Evolutionary conservation across 2,888 invertebrate genomes (phyloP), one percentile per base, ranked within the genome.

Genomic region (Pseudococcus jackbeardsleyi): DNA sequence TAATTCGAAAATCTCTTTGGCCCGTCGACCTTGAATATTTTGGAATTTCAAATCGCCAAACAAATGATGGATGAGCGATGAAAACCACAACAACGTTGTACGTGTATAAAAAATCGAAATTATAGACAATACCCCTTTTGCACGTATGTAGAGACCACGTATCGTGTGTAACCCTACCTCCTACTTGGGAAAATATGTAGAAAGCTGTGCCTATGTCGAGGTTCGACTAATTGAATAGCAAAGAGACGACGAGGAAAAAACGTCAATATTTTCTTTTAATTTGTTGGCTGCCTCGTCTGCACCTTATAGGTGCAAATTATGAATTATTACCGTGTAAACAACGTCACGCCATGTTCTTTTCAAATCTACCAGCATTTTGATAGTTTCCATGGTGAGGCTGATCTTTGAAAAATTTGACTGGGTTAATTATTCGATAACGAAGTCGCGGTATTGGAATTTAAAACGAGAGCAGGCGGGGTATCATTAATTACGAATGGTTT

Each of bases 21-120:
- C 79, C 46, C 7, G 79, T 79, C 17, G 42, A 79, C 79, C 79
- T 79, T 79, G 79, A 42, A 79, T n/a, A 42, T 79, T 79, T 79
- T 42, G 42, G 33, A 79, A 79, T 79, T 79, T 33, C 42, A n/a
- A 79, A 79, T 42, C 79, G 72, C 72, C 72, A 39, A 39, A 42
- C 9, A 22, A 79, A 39, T 79, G 79, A 79, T 79, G 42, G 79
- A 79, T 79, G 79, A 79, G 12, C 59, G 7, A 59, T 59, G 59
- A 59, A 59, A 19, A 59, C 19, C 50, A 50, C 5, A 4, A 12
- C 11, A 19, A 59, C 19, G 59, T 59, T 19, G 11, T 19, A 19
- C 26, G 26, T 33, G 26, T 33, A 54, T 17, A 17, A 59, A 59
- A 19, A 59, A 5, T 59, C 26, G 19, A 59, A 59, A 59, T 59